Base-by-base conservation (phyloP, 37 sponge, comb jelly and placozoan species). In the Spongilla lacustris region DNA sequence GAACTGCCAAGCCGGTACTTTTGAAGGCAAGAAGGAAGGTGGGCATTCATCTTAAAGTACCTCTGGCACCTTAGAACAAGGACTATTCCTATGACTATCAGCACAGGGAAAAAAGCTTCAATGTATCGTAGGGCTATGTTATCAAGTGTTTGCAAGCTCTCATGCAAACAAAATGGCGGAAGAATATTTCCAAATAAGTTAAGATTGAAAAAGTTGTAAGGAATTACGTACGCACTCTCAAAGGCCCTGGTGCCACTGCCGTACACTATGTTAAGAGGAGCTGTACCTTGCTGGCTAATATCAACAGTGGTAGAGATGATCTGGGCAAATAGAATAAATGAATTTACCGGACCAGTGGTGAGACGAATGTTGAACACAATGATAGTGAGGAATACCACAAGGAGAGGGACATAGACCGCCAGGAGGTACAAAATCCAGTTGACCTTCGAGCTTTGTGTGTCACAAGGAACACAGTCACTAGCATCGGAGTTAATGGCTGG, bases 251-350 rank as follows among this genome's bases (percentile, higher is more conserved):
- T 14, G 58, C 58, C 58, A 17, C 19, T 58, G 12, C 58, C 58
- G 11, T 58, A 58, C 1, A 58, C 58, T 17, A 14, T 17, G 31
- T 66, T 29, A 9, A 86, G 50, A n/a, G 86, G 86, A 25, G 70
- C 78, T 48, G 27, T 21, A 4, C 79, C 79, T 78, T 86, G 72
- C 2, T 78, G 77, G 68, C 41, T 78, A 4, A 86, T 27, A 14
- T 68, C 32, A 29, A 86, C 70, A 14, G 77, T 76, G 26, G 67
- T 74, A 9, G 35, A 36, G 8, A 83, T 67, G 58, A 58, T 17
- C 36, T 91, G 92, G 8, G 67, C 46, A 35, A 80, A 91, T 33
- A 91, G 50, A n/a, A 91, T 86, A 79, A 91, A 91, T 0, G 92
- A 79, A 73, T 87, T 87, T 2, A 83, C 78, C 2, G 92, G 88